These are phyloP conservation scores for Archivesica marissinica DNA, from an alignment of 1,140 invertebrate genomes.

Conservation along the genomic window DNA sequence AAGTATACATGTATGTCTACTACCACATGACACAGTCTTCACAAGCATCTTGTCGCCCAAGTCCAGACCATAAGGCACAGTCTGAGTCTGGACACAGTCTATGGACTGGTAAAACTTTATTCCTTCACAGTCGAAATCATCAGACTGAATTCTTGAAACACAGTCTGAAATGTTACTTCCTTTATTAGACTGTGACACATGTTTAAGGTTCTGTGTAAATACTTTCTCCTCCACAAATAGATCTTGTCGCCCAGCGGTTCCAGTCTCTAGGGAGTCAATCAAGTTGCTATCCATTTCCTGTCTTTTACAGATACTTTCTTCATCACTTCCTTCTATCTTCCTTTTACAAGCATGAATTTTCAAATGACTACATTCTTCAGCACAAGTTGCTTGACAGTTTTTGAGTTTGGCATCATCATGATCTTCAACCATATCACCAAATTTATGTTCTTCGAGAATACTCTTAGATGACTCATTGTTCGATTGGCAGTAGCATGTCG, in stretches of 20 bases:
- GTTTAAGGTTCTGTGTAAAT: not conserved
- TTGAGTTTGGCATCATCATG: not conserved
- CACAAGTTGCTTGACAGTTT: not conserved
- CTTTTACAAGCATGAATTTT: not conserved
- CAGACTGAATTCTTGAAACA: not conserved
- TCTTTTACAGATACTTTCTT: not conserved
- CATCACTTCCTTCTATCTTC: not conserved
- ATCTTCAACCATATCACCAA: no score
- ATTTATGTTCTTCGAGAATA: not conserved
- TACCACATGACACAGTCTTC: slow-evolving; percentile 75
- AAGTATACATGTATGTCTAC: slow-evolving; percentile 77
- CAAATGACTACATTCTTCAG: no score
- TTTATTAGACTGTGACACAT: not conserved
- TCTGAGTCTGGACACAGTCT: slow-evolving; percentile 66
- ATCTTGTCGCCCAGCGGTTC: not conserved
- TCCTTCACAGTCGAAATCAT: not conserved
- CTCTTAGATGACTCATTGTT: not conserved
- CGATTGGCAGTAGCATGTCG: no score
- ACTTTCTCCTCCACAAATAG: no score
- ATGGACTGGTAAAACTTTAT: slow-evolving; percentile 55
- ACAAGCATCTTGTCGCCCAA: slow-evolving; percentile 64
- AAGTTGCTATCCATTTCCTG: not conserved
- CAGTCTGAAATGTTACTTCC: not conserved
- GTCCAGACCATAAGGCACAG: slow-evolving; percentile 68
- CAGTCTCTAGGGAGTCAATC: not conserved